Evolutionary conservation across 2,113 vertebrate species (phyloP).

Genomic region (Hyperopisus bebe): DNA sequence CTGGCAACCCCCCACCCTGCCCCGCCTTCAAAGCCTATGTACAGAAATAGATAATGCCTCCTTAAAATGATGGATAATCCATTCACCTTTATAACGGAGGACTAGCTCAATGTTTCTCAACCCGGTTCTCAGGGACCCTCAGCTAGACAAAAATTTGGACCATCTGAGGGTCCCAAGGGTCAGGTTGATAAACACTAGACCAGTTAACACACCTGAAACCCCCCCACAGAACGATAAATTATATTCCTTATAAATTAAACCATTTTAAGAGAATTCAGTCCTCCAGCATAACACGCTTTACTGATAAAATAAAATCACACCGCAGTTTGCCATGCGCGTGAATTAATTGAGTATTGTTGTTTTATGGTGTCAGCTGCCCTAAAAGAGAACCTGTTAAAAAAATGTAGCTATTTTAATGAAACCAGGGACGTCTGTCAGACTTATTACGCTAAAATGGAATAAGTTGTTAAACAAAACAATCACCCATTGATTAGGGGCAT

Average conservation of each 20-base stretch:
- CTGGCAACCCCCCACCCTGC: background rate
- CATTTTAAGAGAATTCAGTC: background rate
- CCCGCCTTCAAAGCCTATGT: background rate
- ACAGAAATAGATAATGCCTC: background rate
- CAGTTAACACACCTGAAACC: background rate
- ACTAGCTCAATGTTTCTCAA: background rate
- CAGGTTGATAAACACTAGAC: background rate
- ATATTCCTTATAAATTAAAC: background rate
- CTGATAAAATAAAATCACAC: background rate
- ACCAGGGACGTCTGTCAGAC: background rate
- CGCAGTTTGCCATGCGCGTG: background rate
- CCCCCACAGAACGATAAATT: background rate
- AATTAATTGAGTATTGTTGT: background rate
- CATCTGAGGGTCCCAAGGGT: too few species aligned
- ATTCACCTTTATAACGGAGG: background rate
- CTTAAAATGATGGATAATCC: background rate
- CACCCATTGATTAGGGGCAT: background rate
- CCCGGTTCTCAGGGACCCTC: background rate
- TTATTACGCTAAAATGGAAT: background rate
- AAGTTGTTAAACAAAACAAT: background rate
- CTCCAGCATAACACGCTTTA: background rate
- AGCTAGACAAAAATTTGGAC: background rate
- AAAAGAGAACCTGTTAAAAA: background rate
- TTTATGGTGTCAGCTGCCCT: background rate
- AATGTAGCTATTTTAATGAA: background rate